Base-by-base conservation (phyloP, 2,797 vertebrate species). In the Halcyon badia region DNA sequence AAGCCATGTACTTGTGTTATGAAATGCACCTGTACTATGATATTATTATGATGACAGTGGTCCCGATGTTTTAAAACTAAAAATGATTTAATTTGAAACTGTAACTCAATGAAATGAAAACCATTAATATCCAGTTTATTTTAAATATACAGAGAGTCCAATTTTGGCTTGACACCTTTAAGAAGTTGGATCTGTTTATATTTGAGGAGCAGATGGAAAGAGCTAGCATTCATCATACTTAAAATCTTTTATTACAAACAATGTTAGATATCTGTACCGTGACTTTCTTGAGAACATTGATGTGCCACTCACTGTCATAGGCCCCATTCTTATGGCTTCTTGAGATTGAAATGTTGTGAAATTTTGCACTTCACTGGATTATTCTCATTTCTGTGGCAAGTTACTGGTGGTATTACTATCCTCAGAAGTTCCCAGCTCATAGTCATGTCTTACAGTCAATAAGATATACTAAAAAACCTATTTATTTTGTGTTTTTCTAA, bases 161-260 rank as follows among this genome's bases (percentile, higher is more conserved):
- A 61, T 94, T 87, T 92, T 95, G 84, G 87, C 76, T 92, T 82
- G 94, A 86, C 76, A 95, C 61, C 91, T 95, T 83, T 81, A 91
- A 89, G 89, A 92, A 95, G 79, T 8, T 91, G 92, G 46, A 91
- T 87, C 61, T 91, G 57, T 70, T 92, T 83, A 11, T 10, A 94
- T 91, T 79, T 93, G 35, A 90, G 65, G 58, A 95, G 61, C 95
- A 96, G 96, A 96, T 95, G 96, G 96, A 85, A 91, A 92, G 65
- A 94, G 65, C 54, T 97, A 96, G 82, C 87, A 89, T 93, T 83
- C 86, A 81, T 77, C 41, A 52, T 87, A 57, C 72, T 94, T 58
- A 94, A 1, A 51, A 37, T 42, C 94, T 96, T 93, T 92, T 95
- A 48, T 89, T 89, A 61, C 33, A 80, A 91, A 95, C 91, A 96